These are phyloP conservation scores for Sinocyclocheilus rhinocerous DNA, from an alignment of 2,113 vertebrate species.

Conservation along the genomic window DNA sequence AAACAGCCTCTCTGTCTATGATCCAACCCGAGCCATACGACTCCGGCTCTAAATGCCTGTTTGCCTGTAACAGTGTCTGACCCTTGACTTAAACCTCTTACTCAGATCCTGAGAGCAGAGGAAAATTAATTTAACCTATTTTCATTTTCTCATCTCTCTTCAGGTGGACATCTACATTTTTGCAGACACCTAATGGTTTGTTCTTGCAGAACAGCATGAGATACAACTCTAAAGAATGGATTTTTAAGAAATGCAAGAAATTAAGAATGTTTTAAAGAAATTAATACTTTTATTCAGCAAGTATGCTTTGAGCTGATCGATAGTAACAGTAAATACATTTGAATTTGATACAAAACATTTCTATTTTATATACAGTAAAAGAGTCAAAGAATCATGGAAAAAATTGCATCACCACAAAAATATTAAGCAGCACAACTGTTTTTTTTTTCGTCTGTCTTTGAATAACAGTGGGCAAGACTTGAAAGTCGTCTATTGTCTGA, in stretches of 20 bases:
- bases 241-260: not conserved
- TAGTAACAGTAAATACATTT: not conserved
- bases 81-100: constrained; percentile 55
- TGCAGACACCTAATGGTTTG: not conserved
- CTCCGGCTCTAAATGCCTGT: constrained; percentile 60
- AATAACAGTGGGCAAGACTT: constrained; percentile 69
- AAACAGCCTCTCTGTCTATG: constrained; percentile 68
- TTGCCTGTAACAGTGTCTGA: constrained; percentile 62
- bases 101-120: constrained; percentile 1
- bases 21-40: constrained; percentile 62
- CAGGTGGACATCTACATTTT: not conserved
- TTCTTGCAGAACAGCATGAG: not conserved
- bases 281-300: not conserved
- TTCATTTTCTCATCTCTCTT: not conserved
- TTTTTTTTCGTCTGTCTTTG: constrained; percentile 49
- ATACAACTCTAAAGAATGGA: not conserved
- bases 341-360: not conserved
- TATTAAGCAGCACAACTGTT: not conserved
- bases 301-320: not conserved
- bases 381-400: not conserved
- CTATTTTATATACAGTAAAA: not conserved
- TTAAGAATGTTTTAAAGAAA: not conserved
- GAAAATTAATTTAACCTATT: not conserved
- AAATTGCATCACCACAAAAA: not conserved
- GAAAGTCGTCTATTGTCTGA: constrained; percentile 67